These are phyloP conservation scores for Gracilinanus agilis DNA, from an alignment of 2,113 vertebrate genomes.

Conservation along the genomic window DNA sequence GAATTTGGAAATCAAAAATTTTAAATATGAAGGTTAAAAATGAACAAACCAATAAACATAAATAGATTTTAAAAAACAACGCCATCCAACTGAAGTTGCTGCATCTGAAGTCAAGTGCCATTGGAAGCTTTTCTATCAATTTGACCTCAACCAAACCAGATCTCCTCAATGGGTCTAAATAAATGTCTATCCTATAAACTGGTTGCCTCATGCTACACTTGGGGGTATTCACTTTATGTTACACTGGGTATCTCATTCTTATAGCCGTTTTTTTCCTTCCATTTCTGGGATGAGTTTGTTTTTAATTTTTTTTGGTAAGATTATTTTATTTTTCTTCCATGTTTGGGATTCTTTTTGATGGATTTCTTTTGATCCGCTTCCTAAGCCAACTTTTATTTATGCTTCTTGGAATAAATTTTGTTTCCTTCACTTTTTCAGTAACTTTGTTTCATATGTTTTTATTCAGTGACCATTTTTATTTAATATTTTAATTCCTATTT, in stretches of 20 bases:
- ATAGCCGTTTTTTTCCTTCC: background rate
- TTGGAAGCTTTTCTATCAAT: background rate
- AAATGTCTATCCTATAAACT: background rate
- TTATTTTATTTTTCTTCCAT: background rate
- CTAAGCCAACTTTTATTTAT: background rate
- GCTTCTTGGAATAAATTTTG: background rate
- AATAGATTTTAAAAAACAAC: background rate
- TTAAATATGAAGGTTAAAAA: background rate
- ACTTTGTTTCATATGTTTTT: background rate
- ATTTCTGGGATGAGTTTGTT: background rate
- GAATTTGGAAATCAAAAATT: background rate
- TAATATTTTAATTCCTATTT: background rate
- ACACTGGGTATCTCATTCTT: background rate
- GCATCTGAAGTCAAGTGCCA: background rate
- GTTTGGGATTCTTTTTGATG: background rate
- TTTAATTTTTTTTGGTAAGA: background rate
- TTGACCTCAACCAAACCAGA: background rate
- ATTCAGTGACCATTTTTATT: background rate
- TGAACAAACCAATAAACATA: background rate
- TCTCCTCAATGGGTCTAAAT: background rate
- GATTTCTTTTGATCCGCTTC: background rate
- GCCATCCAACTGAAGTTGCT: background rate
- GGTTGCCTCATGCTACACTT: background rate
- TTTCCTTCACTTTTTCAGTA: background rate
- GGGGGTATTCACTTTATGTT: background rate